phyloP scores from a whole-genome alignment of 1,140 invertebrate genomes.

The Nasonia vitripennis region DNA sequence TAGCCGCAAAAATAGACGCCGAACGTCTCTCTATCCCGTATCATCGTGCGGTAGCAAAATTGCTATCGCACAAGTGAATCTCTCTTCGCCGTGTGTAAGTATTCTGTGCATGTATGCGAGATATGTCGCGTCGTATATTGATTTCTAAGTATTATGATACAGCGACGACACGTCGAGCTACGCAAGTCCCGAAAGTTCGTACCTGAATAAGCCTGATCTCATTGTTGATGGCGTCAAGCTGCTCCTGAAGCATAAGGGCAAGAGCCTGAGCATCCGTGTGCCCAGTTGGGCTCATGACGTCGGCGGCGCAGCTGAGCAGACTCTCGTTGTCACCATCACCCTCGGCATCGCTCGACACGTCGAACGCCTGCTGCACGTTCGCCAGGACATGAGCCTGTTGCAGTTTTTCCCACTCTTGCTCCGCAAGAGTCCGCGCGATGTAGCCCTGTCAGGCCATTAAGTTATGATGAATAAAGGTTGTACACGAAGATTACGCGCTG shows the following conservation, averaged over 20 bases:
- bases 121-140: neutral
- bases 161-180: neutral
- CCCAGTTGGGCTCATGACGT: constrained; percentile 83
- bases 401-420: constrained; percentile 94
- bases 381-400: constrained; percentile 95
- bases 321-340: constrained; percentile 85
- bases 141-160: neutral
- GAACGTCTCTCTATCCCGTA: neutral
- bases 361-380: constrained; percentile 93
- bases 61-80: neutral
- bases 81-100: neutral
- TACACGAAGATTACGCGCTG: neutral
- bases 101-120: neutral
- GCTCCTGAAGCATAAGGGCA: constrained; percentile 98
- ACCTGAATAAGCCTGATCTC: constrained; percentile 87
- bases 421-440: constrained; percentile 79
- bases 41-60: neutral
- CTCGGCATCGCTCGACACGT: constrained; percentile 88
- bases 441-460: constrained; percentile 62
- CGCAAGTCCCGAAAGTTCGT: neutral
- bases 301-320: constrained; percentile 82
- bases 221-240: constrained; percentile 99
- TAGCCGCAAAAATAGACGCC: neutral
- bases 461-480: neutral
- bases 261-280: constrained; percentile 97